Conservation (phyloP, 1,140 invertebrate genomes). For the Plectrocnemia conspersa region DNA sequence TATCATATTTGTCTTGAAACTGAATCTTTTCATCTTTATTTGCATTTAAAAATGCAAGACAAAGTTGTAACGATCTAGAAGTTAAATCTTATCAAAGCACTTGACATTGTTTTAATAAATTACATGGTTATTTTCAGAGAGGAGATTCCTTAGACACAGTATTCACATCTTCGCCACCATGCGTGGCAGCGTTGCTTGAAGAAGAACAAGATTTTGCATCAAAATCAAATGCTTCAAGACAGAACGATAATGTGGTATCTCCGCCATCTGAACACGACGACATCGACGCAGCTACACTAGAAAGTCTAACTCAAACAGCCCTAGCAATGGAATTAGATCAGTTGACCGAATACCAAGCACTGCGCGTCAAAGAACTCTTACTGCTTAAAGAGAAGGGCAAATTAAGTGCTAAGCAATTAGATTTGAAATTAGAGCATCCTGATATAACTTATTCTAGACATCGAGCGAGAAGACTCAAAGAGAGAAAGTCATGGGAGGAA, state of each 20-base stretch:
- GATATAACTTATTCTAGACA: constrained; percentile 49
- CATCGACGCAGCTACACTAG: constrained; percentile 6
- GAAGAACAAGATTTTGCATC: constrained; percentile 30
- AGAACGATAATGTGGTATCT: not conserved
- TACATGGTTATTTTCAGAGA: constrained; percentile 43
- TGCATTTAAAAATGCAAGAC: no score
- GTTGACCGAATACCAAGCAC: not conserved
- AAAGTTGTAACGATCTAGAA: no score
- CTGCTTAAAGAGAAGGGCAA: constrained; percentile 2
- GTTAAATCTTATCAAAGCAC: no score
- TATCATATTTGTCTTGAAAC: no score
- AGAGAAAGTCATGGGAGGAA: constrained; percentile 50
- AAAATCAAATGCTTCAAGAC: not conserved
- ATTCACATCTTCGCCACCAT: constrained; percentile 55
- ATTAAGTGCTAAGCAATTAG: constrained; percentile 35
- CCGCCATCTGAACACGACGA: constrained; percentile 1
- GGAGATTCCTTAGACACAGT: constrained; percentile 57
- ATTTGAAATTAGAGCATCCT: constrained; percentile 46
- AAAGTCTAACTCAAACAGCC: constrained; percentile 1
- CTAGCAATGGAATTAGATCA: constrained; percentile 13
- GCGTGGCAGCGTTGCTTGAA: constrained; percentile 35
- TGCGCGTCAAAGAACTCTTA: not conserved
- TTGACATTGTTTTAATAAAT: not conserved
- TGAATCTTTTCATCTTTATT: no score
- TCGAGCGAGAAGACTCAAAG: constrained; percentile 44